A percentile compares a stretch with the other conserved stretches of the same genome.
phyloP scores from a whole-genome alignment of 2,797 vertebrate species.

The Galaxias olidus region DNA sequence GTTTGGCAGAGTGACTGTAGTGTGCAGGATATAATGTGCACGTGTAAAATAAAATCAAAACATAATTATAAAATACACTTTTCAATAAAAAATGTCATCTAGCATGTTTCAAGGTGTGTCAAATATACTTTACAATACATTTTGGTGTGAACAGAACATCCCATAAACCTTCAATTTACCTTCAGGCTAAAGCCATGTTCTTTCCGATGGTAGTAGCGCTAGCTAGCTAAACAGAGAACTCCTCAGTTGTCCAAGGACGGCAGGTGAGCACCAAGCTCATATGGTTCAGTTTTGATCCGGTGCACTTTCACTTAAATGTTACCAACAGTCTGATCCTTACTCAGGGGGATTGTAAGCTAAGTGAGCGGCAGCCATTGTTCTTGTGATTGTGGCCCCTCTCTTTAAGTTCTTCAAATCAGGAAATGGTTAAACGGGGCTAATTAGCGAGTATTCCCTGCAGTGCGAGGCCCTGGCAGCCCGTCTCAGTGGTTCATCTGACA shows the following conservation, averaged over 20 bases:
- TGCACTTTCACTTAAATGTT: slow-evolving; percentile 53
- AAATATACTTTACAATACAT: neutral
- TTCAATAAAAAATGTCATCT: neutral
- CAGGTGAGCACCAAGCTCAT: slow-evolving; percentile 38
- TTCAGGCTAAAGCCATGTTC: too few relatives aligned
- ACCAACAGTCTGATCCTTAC: slow-evolving; percentile 43
- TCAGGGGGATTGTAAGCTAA: slow-evolving; percentile 44
- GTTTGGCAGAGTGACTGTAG: slow-evolving; percentile 4
- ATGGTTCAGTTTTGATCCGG: slow-evolving; percentile 53
- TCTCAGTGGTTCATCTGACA: slow-evolving; percentile 74
- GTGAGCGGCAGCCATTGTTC: slow-evolving; percentile 65
- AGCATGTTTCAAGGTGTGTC: neutral
- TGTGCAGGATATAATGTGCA: neutral
- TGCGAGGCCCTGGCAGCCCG: slow-evolving; percentile 62
- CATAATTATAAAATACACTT: too few relatives aligned
- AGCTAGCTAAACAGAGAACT: slow-evolving; percentile 6
- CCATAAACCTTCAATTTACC: too few relatives aligned
- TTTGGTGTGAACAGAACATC: neutral
- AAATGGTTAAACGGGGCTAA: slow-evolving; percentile 80
- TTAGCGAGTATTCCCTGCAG: slow-evolving; percentile 70
- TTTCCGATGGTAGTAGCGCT: neutral
- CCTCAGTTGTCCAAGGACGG: neutral
- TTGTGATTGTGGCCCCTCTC: slow-evolving; percentile 66
- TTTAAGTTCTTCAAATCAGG: slow-evolving; percentile 84
- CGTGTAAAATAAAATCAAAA: neutral